Evolutionary conservation across 1,140 invertebrate species (phyloP).

Genomic region (Drosophila truncata): DNA sequence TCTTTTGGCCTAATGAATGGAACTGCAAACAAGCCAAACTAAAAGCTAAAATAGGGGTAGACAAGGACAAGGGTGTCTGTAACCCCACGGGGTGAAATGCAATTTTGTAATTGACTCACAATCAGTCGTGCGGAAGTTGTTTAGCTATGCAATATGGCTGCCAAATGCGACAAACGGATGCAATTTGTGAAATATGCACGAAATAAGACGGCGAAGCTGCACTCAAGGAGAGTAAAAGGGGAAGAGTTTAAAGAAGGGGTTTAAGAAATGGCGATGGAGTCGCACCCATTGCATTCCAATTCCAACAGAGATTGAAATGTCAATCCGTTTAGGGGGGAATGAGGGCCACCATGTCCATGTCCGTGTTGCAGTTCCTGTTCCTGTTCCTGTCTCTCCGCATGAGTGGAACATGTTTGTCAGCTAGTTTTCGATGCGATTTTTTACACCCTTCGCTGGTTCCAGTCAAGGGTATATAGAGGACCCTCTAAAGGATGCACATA

Average conservation of each 20-base stretch:
- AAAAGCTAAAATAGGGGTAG: constrained; percentile 1
- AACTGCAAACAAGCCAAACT: constrained; percentile 20
- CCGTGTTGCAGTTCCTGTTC: constrained; percentile 15
- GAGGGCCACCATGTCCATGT: constrained; percentile 26
- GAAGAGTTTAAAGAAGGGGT: not conserved
- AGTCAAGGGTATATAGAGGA: not conserved
- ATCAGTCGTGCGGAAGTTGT: constrained; percentile 62
- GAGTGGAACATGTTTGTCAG: constrained; percentile 50
- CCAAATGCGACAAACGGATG: constrained; percentile 65
- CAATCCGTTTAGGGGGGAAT: constrained; percentile 43
- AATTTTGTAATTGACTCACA: constrained; percentile 66
- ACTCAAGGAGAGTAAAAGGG: constrained; percentile 1
- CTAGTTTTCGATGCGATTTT: constrained; percentile 45
- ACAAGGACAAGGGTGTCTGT: not conserved
- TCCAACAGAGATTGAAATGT: constrained; percentile 58
- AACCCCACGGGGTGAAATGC: constrained; percentile 34
- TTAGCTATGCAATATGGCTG: constrained; percentile 61
- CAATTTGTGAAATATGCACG: constrained; percentile 64
- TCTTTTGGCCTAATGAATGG: constrained; percentile 48
- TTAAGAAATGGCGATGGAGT: not conserved
- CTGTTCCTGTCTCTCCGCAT: constrained; percentile 24
- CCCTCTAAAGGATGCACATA: no score
- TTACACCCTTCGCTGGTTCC: not conserved
- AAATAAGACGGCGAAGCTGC: constrained; percentile 50
- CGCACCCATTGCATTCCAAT: constrained; percentile 16